These are phyloP conservation scores for Cerceris ruficornis DNA, from an alignment of 2,888 invertebrate genomes.

Conservation along the genomic window DNA sequence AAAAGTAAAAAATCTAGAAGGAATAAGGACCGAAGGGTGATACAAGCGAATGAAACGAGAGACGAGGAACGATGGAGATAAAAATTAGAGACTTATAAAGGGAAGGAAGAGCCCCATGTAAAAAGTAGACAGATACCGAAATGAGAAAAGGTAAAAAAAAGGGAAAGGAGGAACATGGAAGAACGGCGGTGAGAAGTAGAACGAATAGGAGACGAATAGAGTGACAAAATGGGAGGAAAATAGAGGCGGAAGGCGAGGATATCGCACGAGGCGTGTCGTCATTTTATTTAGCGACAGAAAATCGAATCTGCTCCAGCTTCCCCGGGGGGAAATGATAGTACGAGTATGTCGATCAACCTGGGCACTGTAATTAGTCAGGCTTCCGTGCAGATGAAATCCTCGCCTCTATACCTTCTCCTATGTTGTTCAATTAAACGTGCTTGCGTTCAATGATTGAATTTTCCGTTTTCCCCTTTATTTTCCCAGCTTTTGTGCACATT, in stretches of 20 bases:
- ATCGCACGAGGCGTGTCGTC: conserved; percentile 11
- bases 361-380: conserved; percentile 47
- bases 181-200: not conserved
- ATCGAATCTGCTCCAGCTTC: conserved; percentile 41
- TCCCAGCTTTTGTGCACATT: not conserved
- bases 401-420: not conserved
- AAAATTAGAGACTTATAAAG: too few species aligned
- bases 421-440: conserved; percentile 29
- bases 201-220: not conserved
- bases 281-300: conserved; percentile 57
- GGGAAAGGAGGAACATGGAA: conserved; percentile 4
- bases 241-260: not conserved
- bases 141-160: not conserved
- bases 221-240: not conserved
- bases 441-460: conserved; percentile 16
- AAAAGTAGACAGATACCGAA: not conserved
- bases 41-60: too few species aligned
- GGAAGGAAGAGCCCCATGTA: too few species aligned
- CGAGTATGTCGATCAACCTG: conserved; percentile 37
- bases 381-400: conserved; percentile 19
- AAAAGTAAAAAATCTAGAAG: too few species aligned
- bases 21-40: too few species aligned
- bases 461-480: conserved; percentile 11
- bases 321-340: conserved; percentile 17
- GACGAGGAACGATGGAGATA: too few species aligned